Base-by-base conservation (phyloP, 2,888 invertebrate species). In the Apoda limacodes region DNA sequence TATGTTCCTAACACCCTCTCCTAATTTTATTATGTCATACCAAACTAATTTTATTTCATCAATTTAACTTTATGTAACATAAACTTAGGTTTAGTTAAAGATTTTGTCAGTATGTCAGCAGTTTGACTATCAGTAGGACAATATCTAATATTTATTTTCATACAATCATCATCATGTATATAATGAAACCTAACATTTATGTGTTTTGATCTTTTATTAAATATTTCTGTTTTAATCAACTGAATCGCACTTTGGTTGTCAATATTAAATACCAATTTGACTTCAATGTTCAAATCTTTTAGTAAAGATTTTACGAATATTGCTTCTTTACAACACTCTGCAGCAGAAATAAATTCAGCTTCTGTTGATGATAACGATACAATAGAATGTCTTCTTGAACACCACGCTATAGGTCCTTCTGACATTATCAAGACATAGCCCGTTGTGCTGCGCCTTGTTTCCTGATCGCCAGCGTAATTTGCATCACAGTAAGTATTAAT, bases 351-450 rank as follows among this genome's bases (percentile, higher is more conserved):
- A n/a, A n/a, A n/a, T n/a, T n/a, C n/a, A n/a, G n/a, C n/a, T n/a
- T n/a, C n/a, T n/a, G n/a, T n/a, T n/a, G n/a, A n/a, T n/a, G n/a
- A n/a, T n/a, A n/a, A n/a, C n/a, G n/a, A n/a, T n/a, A n/a, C n/a
- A n/a, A n/a, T 39, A 13, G 31, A 30, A 32, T 49, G 50, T 40
- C 41, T 39, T 36, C 40, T 37, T 34, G 46, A 43, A 12, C 32
- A 36, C 58, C 60, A 55, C 19, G 42, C 39, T 9, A 53, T 40
- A 24, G 42, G 39, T 13, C 43, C 46, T 28, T 40, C 42, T 38
- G 34, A 30, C 7, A 43, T 9, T 4, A 31, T 42, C 23, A 46
- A 46, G 2, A 48, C 25, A 28, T 42, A 45, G 2, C 52, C 53
- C 5, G 45, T 45, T 4, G 39, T 42, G 4, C 48, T 49, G 17